phyloP scores from a whole-genome alignment of 2,113 vertebrate species.

The Theristicus caerulescens region DNA sequence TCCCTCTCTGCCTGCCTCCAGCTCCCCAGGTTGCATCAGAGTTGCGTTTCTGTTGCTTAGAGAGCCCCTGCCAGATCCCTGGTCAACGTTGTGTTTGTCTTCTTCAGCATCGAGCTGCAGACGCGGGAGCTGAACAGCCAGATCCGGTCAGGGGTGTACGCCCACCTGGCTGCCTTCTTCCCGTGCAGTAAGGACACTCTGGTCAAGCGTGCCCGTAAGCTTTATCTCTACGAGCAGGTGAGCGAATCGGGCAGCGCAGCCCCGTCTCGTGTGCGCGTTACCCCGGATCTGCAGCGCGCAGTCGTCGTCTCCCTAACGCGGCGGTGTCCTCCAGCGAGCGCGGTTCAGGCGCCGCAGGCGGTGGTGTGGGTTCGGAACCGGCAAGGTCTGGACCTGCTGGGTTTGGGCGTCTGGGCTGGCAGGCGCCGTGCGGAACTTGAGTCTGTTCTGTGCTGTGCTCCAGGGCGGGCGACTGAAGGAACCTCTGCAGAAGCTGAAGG shows the following conservation, averaged over 20 bases:
- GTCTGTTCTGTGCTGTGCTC: background rate
- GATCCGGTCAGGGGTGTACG: slow-evolving; percentile 86
- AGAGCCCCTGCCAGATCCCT: background rate
- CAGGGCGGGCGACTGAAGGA: slow-evolving; percentile 80
- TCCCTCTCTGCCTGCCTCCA: background rate
- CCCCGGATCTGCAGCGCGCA: background rate
- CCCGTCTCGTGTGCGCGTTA: background rate
- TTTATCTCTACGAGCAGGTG: slow-evolving; percentile 85
- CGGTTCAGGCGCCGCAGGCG: rapidly evolving
- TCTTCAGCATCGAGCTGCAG: slow-evolving; percentile 86
- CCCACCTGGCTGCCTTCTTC: slow-evolving; percentile 87
- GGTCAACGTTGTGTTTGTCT: background rate
- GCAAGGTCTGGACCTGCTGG: background rate
- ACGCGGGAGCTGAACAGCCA: slow-evolving; percentile 83
- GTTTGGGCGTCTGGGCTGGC: background rate
- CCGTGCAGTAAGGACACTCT: slow-evolving; percentile 92
- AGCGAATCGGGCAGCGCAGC: background rate
- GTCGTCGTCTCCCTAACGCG: background rate
- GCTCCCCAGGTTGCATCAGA: background rate
- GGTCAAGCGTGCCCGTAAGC: slow-evolving; percentile 85
- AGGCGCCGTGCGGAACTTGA: rapidly evolving
- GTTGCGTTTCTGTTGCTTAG: background rate
- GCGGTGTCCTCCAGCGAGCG: background rate
- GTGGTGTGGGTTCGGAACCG: background rate
- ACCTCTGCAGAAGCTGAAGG: slow-evolving; percentile 86